A percentile compares a stretch with the other conserved stretches of the same genome.
These are phyloP conservation scores for Conomelus anceps DNA, from an alignment of 2,888 invertebrate species.

Conservation along the genomic window DNA sequence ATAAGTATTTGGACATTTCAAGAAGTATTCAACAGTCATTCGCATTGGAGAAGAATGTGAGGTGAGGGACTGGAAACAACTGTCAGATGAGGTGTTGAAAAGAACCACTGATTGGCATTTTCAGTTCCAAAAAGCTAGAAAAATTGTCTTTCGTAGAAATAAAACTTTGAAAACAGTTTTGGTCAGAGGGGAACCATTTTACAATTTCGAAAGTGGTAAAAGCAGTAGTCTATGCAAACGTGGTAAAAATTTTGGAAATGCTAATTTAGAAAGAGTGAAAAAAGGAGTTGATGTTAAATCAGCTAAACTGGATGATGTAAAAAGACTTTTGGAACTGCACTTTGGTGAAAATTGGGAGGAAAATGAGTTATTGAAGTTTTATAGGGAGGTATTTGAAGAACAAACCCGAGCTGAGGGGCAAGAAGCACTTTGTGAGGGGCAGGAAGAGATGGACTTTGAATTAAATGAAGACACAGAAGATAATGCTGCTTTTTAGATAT, in stretches of 20 bases:
- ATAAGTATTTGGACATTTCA: conserved; percentile 29
- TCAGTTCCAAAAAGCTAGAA: conserved; percentile 13
- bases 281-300: conserved; percentile 15
- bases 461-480: not conserved
- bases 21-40: conserved; percentile 27
- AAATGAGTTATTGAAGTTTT: conserved; percentile 14
- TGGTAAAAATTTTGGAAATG: conserved; percentile 1
- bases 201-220: not conserved
- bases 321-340: conserved; percentile 17
- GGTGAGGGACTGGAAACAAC: conserved; percentile 28
- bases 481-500: not conserved
- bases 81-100: conserved; percentile 4
- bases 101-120: conserved; percentile 19
- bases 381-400: conserved; percentile 5
- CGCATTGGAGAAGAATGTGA: not conserved
- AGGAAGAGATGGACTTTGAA: not conserved
- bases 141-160: not conserved
- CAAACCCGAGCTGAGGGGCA: not conserved
- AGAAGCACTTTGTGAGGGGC: not conserved
- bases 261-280: not conserved
- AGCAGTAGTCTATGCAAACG: not conserved
- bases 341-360: conserved; percentile 18
- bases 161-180: conserved; percentile 2
- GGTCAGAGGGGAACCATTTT: conserved; percentile 1
- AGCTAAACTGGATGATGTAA: conserved; percentile 14